Base-by-base conservation (phyloP, 2,797 vertebrate species). In the Typhlichthys eigenmanni region DNA sequence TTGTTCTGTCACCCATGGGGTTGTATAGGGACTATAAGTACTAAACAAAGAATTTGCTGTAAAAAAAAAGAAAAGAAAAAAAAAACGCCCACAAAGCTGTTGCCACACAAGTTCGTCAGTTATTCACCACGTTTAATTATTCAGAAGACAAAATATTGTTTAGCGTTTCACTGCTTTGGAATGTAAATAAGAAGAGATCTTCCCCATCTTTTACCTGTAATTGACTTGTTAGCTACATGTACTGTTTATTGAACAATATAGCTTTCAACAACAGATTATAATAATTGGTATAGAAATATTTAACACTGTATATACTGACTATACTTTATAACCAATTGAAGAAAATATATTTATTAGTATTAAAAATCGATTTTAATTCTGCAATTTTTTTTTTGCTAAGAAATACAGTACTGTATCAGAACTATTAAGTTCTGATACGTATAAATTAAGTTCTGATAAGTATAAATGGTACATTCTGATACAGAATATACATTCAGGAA, bases 101-200 rank as follows among this genome's bases (percentile, higher is more conserved):
- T 16, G 9, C 24, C n/a, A 12, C 32, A 32, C 16, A 4, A n/a
- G 17, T 45, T n/a, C 2, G 24, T 32, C 29, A 62, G 55, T 63
- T 32, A 63, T 16, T 52, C 50, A 45, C 13, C 11, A 34, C 14
- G 8, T 55, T 47, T 13, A 55, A 47, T 53, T n/a, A 62, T 62
- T 52, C 24, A 52, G 34, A 34, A 43, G 12, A 55, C 19, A 11
- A 48, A 24, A 63, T 16, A 49, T 14, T 46, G n/a, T 38, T 11
- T 43, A 45, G 60, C 13, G 24, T 48, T 47, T 5, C 12, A 0
- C n/a, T 53, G 14, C 16, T 7, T 3, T 11, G 1, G 34, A 32
- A 47, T 49, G 19, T 34, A 14, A 60, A 38, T 29, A 17, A 55
- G n/a, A 4, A 9, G 3, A 59, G 13, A 2, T 60, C 11, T 55